Conservation (phyloP, 2,797 vertebrate species). For the Gambusia yucatana region DNA sequence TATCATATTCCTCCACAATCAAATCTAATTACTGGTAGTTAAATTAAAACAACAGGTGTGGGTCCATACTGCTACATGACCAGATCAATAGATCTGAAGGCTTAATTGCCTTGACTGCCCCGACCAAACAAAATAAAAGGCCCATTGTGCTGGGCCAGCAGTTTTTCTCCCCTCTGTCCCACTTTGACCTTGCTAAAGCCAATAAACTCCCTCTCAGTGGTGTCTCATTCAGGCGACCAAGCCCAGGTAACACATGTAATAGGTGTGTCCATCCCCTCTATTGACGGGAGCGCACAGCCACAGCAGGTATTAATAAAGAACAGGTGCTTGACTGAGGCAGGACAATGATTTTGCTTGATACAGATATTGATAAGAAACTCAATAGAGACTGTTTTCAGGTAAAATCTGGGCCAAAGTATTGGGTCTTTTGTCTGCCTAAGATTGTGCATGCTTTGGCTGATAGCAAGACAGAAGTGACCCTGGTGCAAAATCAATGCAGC, state of each 20-base stretch:
- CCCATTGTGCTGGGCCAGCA: slow-evolving; percentile 66
- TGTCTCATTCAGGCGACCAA: slow-evolving; percentile 55
- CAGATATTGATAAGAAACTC: slow-evolving; percentile 67
- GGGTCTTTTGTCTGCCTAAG: slow-evolving; percentile 52
- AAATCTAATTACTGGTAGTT: slow-evolving; percentile 59
- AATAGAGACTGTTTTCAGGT: slow-evolving; percentile 51
- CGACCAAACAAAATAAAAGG: slow-evolving; percentile 78
- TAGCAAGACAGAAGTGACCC: slow-evolving; percentile 62
- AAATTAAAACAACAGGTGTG: slow-evolving; percentile 69
- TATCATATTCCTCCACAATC: slow-evolving; percentile 38
- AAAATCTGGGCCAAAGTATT: slow-evolving; percentile 37
- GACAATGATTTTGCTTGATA: slow-evolving; percentile 59
- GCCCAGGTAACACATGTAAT: slow-evolving; percentile 69
- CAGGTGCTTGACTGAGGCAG: slow-evolving; percentile 45
- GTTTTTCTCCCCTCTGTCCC: slow-evolving; percentile 55
- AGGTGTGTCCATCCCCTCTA: slow-evolving; percentile 55
- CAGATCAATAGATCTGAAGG: slow-evolving; percentile 77
- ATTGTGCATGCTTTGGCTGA: slow-evolving; percentile 40
- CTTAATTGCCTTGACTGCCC: slow-evolving; percentile 74
- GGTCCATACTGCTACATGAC: slow-evolving; percentile 35
- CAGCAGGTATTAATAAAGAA: slow-evolving; percentile 64
- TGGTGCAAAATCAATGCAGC: slow-evolving; percentile 63
- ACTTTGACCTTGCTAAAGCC: slow-evolving; percentile 72
- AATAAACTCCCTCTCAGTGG: slow-evolving; percentile 58
- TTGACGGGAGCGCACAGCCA: slow-evolving; percentile 51